A percentile compares a stretch with the other conserved stretches of the same genome.
Conservation (phyloP, 1,140 invertebrate genomes). For the Leptinotarsa undecemlineata region DNA sequence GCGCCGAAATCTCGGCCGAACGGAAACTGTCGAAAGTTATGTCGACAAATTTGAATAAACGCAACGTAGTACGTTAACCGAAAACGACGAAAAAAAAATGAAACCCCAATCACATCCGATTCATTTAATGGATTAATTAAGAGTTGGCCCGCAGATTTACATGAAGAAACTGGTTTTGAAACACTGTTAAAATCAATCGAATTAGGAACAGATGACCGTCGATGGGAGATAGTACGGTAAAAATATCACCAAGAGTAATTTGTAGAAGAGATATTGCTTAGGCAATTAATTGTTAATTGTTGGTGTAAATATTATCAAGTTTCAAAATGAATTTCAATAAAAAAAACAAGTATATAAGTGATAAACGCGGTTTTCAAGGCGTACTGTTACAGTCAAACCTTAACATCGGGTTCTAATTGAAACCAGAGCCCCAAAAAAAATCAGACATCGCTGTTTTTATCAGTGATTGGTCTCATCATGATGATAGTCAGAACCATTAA, state of each 20-base stretch:
- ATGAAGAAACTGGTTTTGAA: constrained; percentile 14
- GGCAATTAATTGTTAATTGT: too few species aligned
- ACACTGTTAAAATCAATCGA: constrained; percentile 4
- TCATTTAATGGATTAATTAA: constrained; percentile 23
- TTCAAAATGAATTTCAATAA: too few species aligned
- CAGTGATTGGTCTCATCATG: too few species aligned
- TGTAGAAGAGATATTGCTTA: too few species aligned
- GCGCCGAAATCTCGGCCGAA: constrained; percentile 1
- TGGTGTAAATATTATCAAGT: too few species aligned
- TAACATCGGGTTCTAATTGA: too few species aligned
- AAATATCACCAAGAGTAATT: neutral
- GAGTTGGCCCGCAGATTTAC: constrained; percentile 8
- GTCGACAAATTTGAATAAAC: constrained; percentile 16
- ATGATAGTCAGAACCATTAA: too few species aligned
- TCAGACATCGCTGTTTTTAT: too few species aligned
- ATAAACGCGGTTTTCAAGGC: too few species aligned
- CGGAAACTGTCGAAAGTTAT: constrained; percentile 6
- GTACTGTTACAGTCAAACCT: too few species aligned
- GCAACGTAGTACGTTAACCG: constrained; percentile 4
- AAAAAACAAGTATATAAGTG: too few species aligned
- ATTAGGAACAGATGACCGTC: neutral
- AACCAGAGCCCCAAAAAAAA: too few species aligned
- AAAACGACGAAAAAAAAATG: constrained; percentile 5
- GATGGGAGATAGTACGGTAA: neutral
- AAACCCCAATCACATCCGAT: constrained; percentile 29